A percentile compares a stretch with the other conserved stretches of the same genome.
Evolutionary conservation across 2,113 vertebrate genomes (phyloP).

Genomic region (Haemorhous mexicanus): DNA sequence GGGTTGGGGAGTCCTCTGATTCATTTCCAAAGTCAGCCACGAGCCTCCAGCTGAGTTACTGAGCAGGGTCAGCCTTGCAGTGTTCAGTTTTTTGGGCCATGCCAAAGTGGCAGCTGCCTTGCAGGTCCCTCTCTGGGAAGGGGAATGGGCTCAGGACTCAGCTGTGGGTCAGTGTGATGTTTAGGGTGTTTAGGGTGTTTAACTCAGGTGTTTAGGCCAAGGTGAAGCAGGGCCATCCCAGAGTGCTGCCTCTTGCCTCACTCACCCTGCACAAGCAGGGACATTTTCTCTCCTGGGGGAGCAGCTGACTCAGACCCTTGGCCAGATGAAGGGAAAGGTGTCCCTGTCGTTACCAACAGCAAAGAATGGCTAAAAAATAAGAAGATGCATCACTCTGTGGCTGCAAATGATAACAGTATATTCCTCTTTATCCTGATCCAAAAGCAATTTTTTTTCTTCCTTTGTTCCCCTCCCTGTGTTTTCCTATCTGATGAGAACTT

Average conservation of each 20-base stretch:
- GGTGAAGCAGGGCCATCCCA: background rate
- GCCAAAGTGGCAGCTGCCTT: background rate
- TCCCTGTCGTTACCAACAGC: background rate
- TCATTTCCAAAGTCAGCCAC: background rate
- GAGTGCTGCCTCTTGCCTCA: background rate
- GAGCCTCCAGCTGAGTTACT: background rate
- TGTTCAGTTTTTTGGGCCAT: background rate
- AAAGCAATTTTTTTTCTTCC: conserved; percentile 28
- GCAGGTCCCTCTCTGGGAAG: rapidly evolving
- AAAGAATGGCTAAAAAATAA: background rate
- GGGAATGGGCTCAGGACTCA: rapidly evolving
- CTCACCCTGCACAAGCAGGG: background rate
- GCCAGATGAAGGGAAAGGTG: conserved; percentile 52
- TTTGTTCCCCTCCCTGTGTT: conserved; percentile 37
- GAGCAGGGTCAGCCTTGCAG: rapidly evolving
- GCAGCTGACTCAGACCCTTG: conserved; percentile 24
- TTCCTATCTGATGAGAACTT: background rate
- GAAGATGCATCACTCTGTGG: background rate
- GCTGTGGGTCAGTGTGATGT: rapidly evolving
- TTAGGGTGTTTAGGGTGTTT: background rate
- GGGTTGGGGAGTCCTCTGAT: background rate
- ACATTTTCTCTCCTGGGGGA: conserved; percentile 6
- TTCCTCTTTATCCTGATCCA: background rate
- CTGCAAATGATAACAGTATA: background rate
- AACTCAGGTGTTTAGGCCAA: conserved; percentile 6